phyloP scores from a whole-genome alignment of 2,113 vertebrate species.

The Takifugu flavidus region DNA sequence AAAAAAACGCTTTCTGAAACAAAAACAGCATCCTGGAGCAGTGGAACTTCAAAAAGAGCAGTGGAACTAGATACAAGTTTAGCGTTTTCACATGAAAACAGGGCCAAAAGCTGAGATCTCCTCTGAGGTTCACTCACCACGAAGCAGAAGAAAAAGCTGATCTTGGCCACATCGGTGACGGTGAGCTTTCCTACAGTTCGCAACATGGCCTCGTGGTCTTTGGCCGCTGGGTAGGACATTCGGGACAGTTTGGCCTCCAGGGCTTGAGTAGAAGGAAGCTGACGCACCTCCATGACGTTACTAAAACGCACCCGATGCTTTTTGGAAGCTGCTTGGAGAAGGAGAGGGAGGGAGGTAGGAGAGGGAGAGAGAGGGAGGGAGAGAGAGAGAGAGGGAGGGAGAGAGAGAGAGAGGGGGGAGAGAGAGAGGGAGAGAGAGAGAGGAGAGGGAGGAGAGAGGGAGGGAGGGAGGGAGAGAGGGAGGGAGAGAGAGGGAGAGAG shows the following conservation, averaged over 20 bases:
- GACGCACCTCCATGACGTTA: constrained; percentile 95
- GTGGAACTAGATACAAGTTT: too few species aligned
- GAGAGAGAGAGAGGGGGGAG: too few species aligned
- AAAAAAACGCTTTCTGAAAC: too few species aligned
- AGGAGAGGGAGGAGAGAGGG: too few species aligned
- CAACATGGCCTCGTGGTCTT: constrained; percentile 86
- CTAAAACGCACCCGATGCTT: constrained; percentile 93
- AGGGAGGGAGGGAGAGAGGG: too few species aligned
- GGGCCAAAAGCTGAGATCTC: not conserved
- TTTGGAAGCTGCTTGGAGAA: constrained; percentile 72
- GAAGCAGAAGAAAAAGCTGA: constrained; percentile 98
- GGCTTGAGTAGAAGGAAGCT: constrained; percentile 90
- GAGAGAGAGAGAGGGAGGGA: too few species aligned
- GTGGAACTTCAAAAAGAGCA: not conserved
- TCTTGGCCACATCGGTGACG: constrained; percentile 92
- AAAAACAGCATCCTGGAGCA: not conserved
- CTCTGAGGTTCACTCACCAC: constrained; percentile 78
- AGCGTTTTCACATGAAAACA: too few species aligned
- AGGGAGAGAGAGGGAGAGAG: too few species aligned
- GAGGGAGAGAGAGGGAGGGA: not conserved
- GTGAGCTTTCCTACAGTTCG: constrained; percentile 89
- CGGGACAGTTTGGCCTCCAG: constrained; percentile 95
- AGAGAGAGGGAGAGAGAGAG: too few species aligned
- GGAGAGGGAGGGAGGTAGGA: not conserved
- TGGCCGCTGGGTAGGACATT: constrained; percentile 88